These are phyloP conservation scores for Glossosoma conforme DNA, from an alignment of 1,140 invertebrate genomes.

Conservation along the genomic window DNA sequence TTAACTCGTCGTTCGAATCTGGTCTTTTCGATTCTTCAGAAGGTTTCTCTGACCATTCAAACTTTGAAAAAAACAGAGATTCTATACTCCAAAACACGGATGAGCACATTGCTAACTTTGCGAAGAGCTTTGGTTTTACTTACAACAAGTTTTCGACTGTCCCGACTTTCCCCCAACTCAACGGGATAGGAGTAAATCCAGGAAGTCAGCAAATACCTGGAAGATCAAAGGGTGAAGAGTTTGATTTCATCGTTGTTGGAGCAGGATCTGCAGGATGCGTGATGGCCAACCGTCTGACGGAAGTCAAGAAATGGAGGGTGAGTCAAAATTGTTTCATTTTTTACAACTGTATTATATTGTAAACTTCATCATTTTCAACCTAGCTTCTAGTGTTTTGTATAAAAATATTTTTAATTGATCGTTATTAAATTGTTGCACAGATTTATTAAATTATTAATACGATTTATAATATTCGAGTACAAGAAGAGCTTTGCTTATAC, in stretches of 20 bases:
- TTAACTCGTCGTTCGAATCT: conserved; percentile 9
- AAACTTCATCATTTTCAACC: too few species aligned
- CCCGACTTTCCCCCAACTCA: background rate
- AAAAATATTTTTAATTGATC: background rate
- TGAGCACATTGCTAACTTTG: conserved; percentile 17
- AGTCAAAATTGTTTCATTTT: conserved; percentile 16
- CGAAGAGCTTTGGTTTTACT: conserved; percentile 12
- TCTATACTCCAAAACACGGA: conserved; percentile 17
- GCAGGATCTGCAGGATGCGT: conserved; percentile 65
- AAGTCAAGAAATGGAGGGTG: conserved; percentile 49
- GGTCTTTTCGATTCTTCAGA: conserved; percentile 6
- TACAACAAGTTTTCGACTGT: conserved; percentile 20
- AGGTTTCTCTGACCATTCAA: conserved; percentile 1
- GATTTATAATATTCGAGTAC: background rate
- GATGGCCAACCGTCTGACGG: conserved; percentile 57
- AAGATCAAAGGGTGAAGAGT: conserved; percentile 34
- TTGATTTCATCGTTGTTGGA: conserved; percentile 56
- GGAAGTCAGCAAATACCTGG: conserved; percentile 7
- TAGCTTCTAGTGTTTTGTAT: too few species aligned
- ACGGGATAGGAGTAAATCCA: background rate
- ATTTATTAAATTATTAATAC: background rate
- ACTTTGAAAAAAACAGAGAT: conserved; percentile 11
- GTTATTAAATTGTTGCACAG: background rate
- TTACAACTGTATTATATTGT: too few species aligned
- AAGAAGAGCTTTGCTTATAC: too few species aligned